Conservation (phyloP, 2,888 invertebrate species). For the Oscheius sp. region DNA sequence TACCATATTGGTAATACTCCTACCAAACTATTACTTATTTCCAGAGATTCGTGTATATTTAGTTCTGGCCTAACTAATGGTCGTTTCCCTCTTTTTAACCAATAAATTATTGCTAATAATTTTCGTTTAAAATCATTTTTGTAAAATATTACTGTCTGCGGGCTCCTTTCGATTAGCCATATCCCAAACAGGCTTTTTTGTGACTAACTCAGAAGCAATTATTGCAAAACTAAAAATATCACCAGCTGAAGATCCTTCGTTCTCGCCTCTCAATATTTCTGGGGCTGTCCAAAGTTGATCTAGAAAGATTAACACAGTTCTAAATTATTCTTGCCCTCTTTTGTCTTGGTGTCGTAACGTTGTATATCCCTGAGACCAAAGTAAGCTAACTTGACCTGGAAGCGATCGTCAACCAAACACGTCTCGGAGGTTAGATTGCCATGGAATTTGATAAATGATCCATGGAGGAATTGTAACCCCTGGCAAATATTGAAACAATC, state of each 20-base stretch:
- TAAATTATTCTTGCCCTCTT: slow-evolving; percentile 25
- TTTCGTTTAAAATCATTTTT: background rate
- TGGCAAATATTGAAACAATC: slow-evolving; percentile 8
- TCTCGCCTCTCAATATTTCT: slow-evolving; percentile 54
- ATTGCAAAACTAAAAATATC: slow-evolving; percentile 59
- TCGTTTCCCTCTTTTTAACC: slow-evolving; percentile 26
- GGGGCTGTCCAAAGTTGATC: slow-evolving; percentile 66
- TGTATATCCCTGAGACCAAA: slow-evolving; percentile 56
- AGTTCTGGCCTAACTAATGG: slow-evolving; percentile 27
- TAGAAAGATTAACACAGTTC: slow-evolving; percentile 1
- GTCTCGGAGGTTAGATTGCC: slow-evolving; percentile 53
- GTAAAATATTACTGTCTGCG: slow-evolving; percentile 42
- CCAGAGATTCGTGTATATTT: slow-evolving; percentile 40
- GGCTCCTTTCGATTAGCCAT: slow-evolving; percentile 59
- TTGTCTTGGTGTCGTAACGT: slow-evolving; percentile 29
- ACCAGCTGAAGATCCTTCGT: slow-evolving; percentile 44
- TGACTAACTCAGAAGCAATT: slow-evolving; percentile 53
- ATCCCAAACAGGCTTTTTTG: slow-evolving; percentile 47
- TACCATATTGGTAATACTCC: background rate
- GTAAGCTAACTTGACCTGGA: slow-evolving; percentile 65
- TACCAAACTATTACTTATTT: slow-evolving; percentile 49
- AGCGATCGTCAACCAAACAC: slow-evolving; percentile 63
- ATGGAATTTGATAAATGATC: slow-evolving; percentile 45
- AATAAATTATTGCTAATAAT: slow-evolving; percentile 35
- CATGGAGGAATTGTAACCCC: slow-evolving; percentile 56